These are phyloP conservation scores for Vulpes vulpes DNA, from an alignment of 2,113 vertebrate genomes.

Conservation along the genomic window DNA sequence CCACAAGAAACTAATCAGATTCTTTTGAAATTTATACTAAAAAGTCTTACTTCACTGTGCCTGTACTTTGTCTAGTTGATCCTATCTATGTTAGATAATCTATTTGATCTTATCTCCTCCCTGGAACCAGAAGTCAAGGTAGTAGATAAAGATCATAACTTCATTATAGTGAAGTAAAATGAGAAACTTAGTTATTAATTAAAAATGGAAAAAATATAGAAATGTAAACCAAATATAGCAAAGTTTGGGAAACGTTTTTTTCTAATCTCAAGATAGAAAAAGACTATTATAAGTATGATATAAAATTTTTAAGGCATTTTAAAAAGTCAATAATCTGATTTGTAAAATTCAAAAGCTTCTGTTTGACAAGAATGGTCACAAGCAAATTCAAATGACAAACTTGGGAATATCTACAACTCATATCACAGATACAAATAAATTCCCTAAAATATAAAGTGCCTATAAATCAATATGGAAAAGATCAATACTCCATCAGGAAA, in stretches of 20 bases:
- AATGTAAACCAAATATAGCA: background rate
- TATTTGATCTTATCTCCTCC: background rate
- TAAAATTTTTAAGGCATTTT: background rate
- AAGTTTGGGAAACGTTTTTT: background rate
- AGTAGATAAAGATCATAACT: background rate
- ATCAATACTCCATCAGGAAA: background rate
- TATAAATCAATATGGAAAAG: background rate
- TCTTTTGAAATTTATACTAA: background rate
- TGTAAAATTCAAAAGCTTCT: background rate
- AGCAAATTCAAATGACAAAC: background rate
- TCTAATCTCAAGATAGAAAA: background rate
- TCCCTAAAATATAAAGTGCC: background rate
- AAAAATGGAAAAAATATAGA: constrained; percentile 10
- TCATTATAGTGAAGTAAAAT: background rate
- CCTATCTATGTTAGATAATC: background rate
- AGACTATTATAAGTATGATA: background rate
- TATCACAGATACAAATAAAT: background rate
- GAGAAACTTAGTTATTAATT: background rate
- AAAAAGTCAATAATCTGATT: background rate
- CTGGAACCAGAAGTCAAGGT: background rate
- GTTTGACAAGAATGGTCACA: background rate
- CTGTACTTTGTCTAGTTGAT: background rate
- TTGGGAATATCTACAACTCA: background rate
- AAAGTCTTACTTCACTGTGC: background rate
- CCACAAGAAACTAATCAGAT: constrained; percentile 16